Evolutionary conservation across 2,888 invertebrate species (phyloP), one percentile per base, ranked within the genome.

Genomic region (Philopedon plagiatum): DNA sequence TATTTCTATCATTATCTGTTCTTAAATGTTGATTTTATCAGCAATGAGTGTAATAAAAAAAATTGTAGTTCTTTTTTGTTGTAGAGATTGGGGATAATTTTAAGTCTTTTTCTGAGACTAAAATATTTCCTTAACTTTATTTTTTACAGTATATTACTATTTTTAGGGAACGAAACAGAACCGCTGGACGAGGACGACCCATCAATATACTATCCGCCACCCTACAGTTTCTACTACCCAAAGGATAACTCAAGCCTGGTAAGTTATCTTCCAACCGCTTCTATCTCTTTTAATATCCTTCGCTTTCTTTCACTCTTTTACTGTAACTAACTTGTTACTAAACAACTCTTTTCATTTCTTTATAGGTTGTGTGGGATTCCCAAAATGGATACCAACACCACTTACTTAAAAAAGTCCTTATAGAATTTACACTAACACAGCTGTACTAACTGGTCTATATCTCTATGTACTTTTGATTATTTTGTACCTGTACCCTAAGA

Each of bases 161-260:
- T 63, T 41, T 23, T 63, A 71, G 71, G 61, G 61, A 71, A 73
- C 70, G 81, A 80, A 71, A 83, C 83, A 73, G 80, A 78, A 41
- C 90, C 92, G 78, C 91, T 93, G 87, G 94, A 95, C 88, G 94
- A 94, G 87, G 95, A 96, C 87, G 95, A 96, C 89, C 95, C 95
- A 81, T 94, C 95, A 78, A 91, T 95, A 65, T 96, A 95, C 83
- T 95, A 96, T 89, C 95, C 95, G 81, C 95, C 95, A 82, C 94
- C 95, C 11, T 96, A 96, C 88, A 95, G 94, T 88, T 92, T 93
- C 77, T 95, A 93, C 85, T 91, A 90, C 83, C 90, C 89, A 83
- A 93, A 93, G 83, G 94, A 95, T 86, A 89, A 92, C 44, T 89
- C 89, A 79, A 91, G 90, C 56, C 21, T 69, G 62, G 80, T 75